Evolutionary conservation across 2,888 invertebrate species (phyloP), one percentile per base, ranked within the genome.

Genomic region (Julus scandinavius): DNA sequence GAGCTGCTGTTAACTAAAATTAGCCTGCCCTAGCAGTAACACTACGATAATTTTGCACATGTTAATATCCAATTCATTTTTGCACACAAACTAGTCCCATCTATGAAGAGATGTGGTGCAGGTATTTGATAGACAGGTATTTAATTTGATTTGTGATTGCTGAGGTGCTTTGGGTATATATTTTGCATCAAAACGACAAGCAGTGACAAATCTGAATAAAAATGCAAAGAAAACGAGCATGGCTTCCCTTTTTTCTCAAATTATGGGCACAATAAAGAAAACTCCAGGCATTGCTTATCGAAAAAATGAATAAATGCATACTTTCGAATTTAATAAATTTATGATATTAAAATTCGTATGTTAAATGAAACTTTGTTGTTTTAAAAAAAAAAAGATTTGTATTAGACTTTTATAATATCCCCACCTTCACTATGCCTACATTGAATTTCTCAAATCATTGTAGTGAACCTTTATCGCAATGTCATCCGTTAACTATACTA

Each of bases 101-200:
- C n/a, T 6, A 3, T 63, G 58, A 63, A n/a, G n/a, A n/a, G 17
- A 63, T n/a, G n/a, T 63, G 45, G n/a, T 63, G n/a, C 58, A n/a
- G n/a, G 1, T n/a, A n/a, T 17, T 63, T 63, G 58, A 63, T 63
- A n/a, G 58, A 63, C 58, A 63, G 58, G 0, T n/a, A n/a, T n/a
- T 63, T 63, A 63, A 63, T 63, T 63, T 63, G 58, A 63, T 63
- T 63, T 63, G 58, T n/a, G 58, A 63, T 63, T 63, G 58, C 3
- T 63, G n/a, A n/a, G 58, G 58, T 63, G 58, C 58, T 63, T n/a
- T n/a, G 58, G n/a, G 17, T 2, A n/a, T 6, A 54, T n/a, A n/a
- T 63, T 63, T 63, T 63, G n/a, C 58, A 63, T 63, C 6, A 63
- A 17, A n/a, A 63, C 6, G n/a, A 63, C 58, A n/a, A 0, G n/a